These are phyloP conservation scores for Cathartes aura DNA, from an alignment of 2,113 vertebrate genomes.

Conservation along the genomic window DNA sequence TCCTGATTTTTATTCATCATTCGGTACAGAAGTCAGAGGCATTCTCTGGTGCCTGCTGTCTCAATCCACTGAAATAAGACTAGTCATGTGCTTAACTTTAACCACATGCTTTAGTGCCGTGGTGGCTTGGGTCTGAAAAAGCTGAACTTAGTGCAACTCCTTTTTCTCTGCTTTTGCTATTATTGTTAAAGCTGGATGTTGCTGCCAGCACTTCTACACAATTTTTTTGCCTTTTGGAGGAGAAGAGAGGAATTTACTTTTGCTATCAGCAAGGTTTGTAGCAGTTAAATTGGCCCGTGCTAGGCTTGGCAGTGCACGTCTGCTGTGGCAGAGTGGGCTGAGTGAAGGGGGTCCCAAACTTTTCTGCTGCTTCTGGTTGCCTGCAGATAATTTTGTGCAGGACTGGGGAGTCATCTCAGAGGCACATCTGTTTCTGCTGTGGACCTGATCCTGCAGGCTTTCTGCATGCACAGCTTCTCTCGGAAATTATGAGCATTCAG, in stretches of 20 bases:
- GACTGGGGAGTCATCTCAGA: not conserved
- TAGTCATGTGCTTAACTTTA: not conserved
- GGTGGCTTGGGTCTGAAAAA: not conserved
- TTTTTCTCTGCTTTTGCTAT: slow-evolving; percentile 1
- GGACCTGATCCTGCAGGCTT: not conserved
- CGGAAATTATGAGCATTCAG: slow-evolving; percentile 2
- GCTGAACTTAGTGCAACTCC: not conserved
- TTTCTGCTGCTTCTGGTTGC: not conserved
- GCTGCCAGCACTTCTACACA: not conserved
- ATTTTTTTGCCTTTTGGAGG: not conserved
- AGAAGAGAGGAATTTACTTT: not conserved
- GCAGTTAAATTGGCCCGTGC: not conserved
- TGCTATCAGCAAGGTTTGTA: not conserved
- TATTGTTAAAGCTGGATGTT: not conserved
- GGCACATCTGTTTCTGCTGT: not conserved
- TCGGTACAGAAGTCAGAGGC: not conserved
- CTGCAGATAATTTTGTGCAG: not conserved
- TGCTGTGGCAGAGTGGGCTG: not conserved
- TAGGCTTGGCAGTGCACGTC: not conserved
- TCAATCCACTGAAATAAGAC: not conserved
- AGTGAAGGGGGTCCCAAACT: not conserved
- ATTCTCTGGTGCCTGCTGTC: not conserved
- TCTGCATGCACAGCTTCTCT: not conserved
- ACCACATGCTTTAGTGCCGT: not conserved
- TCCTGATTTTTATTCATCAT: not conserved